phyloP scores from a whole-genome alignment of 37 sponge, comb jelly and placozoan genomes.

The Beroe ovata region DNA sequence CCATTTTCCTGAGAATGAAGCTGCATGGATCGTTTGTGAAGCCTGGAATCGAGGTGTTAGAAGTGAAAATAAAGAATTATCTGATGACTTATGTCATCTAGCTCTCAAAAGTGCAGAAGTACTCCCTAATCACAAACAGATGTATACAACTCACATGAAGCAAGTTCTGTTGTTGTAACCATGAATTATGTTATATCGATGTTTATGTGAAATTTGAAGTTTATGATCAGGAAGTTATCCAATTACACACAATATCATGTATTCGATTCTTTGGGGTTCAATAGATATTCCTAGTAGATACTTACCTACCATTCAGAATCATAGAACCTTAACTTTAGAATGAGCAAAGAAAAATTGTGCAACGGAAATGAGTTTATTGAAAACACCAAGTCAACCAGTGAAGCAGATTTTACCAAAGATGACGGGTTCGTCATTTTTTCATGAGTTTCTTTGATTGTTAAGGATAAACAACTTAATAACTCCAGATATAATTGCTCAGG shows the following conservation, averaged over 20 bases:
- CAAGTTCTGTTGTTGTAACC: no score
- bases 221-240: no score
- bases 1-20: slow-evolving; percentile 17
- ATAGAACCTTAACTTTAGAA: not conserved
- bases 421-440: not conserved
- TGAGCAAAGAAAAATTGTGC: not conserved
- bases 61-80: not conserved
- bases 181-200: no score
- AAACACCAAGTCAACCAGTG: not conserved
- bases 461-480: not conserved
- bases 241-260: no score
- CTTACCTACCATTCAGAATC: no score
- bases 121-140: not conserved
- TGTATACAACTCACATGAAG: not conserved
- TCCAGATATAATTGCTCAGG: not conserved
- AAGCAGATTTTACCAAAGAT: not conserved
- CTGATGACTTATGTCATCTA: not conserved
- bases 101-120: not conserved
- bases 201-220: no score
- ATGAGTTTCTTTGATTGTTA: not conserved
- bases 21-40: slow-evolving; percentile 47
- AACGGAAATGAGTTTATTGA: not conserved
- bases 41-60: slow-evolving; percentile 14
- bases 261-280: no score
- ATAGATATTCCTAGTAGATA: no score